Conservation (phyloP, 2,888 invertebrate genomes). For the Agrenia bidenticulata region DNA sequence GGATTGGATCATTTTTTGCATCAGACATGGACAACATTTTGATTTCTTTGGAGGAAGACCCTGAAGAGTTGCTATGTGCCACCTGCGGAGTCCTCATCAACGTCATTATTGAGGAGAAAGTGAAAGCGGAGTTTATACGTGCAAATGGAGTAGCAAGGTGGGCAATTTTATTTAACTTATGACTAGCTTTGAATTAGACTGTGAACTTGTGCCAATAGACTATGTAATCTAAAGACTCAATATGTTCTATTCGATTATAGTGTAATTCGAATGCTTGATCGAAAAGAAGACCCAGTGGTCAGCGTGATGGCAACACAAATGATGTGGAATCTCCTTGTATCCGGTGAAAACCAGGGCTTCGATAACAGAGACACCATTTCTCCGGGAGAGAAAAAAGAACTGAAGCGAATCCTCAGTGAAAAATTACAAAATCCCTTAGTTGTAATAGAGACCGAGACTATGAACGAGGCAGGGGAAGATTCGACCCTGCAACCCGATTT, state of each 20-base stretch:
- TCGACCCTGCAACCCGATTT: background rate
- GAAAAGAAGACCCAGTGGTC: constrained; percentile 40
- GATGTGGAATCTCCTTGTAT: constrained; percentile 48
- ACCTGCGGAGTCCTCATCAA: constrained; percentile 51
- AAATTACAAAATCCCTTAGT: no score
- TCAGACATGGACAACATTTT: constrained; percentile 43
- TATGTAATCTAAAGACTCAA: background rate
- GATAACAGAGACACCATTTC: no score
- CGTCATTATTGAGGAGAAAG: constrained; percentile 47
- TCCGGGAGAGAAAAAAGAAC: no score
- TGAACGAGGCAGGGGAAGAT: no score
- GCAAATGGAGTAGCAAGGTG: constrained; percentile 43
- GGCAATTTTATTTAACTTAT: no score
- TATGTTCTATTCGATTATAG: constrained; percentile 15
- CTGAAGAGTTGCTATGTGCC: constrained; percentile 45
- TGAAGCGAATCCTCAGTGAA: no score
- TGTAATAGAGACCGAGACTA: no score
- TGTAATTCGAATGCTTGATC: constrained; percentile 37
- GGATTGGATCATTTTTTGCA: background rate
- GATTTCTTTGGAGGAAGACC: constrained; percentile 40
- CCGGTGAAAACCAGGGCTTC: constrained; percentile 23
- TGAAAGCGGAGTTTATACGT: constrained; percentile 41
- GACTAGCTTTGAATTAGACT: background rate
- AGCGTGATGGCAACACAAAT: constrained; percentile 49
- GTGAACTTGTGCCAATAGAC: background rate